Conservation (phyloP, 2,797 vertebrate genomes). For the Botia almorhae region DNA sequence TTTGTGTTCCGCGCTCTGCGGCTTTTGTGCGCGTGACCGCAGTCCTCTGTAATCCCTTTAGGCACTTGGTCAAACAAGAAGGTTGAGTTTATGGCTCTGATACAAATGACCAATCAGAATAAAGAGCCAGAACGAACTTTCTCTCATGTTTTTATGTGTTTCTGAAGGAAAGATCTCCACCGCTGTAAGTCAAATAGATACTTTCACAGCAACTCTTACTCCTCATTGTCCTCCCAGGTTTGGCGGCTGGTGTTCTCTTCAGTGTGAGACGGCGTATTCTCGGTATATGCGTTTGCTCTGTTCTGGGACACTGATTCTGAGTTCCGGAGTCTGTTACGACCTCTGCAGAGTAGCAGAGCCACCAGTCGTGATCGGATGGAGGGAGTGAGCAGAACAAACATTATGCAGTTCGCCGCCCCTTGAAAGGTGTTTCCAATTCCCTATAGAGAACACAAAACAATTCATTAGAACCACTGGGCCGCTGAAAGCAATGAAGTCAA, state of each 20-base stretch:
- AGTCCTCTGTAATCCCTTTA: slow-evolving; percentile 46
- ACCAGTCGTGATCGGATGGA: slow-evolving; percentile 81
- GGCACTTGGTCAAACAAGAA: slow-evolving; percentile 52
- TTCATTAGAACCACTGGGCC: not conserved
- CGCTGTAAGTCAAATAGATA: not conserved
- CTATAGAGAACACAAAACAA: slow-evolving; percentile 57
- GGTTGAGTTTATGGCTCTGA: slow-evolving; percentile 2
- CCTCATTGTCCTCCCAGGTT: slow-evolving; percentile 54
- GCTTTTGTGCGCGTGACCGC: slow-evolving; percentile 57
- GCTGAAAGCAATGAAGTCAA: not conserved
- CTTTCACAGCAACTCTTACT: slow-evolving; percentile 26
- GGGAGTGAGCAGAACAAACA: slow-evolving; percentile 89
- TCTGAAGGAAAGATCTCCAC: not conserved
- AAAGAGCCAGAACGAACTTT: too few relatives aligned
- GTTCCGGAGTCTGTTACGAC: slow-evolving; percentile 26
- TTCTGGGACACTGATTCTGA: slow-evolving; percentile 27
- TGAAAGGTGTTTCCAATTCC: slow-evolving; percentile 96
- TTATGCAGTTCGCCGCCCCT: slow-evolving; percentile 94
- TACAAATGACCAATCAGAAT: not conserved
- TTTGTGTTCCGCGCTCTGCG: slow-evolving; percentile 41
- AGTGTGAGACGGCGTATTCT: slow-evolving; percentile 38
- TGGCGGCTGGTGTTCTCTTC: slow-evolving; percentile 47
- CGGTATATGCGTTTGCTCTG: not conserved
- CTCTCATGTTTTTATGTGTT: not conserved
- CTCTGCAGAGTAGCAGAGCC: slow-evolving; percentile 73